These are phyloP conservation scores for Podarcis lilfordi DNA, from an alignment of 2,797 vertebrate genomes.

Conservation along the genomic window DNA sequence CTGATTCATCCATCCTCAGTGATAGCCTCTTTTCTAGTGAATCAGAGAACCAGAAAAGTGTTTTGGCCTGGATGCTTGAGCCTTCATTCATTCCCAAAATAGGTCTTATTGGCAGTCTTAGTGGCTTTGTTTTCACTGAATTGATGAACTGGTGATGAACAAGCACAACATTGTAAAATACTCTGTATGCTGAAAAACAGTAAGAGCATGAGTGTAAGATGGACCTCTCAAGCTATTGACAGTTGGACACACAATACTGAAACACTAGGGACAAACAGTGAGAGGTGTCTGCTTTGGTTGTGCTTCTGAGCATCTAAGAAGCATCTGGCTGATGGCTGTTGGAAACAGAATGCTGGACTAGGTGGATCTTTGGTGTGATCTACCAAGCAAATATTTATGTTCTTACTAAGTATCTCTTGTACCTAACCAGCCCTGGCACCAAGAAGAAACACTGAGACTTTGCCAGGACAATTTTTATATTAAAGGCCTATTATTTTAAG, in stretches of 20 bases:
- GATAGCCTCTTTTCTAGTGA: background rate
- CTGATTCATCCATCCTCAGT: no score
- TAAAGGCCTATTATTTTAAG: conserved; percentile 44
- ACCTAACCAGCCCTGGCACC: conserved; percentile 27
- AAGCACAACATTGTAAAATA: background rate
- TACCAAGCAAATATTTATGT: background rate
- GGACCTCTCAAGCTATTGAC: background rate
- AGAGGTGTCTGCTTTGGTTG: background rate
- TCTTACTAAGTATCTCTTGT: background rate
- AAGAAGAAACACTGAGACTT: conserved; percentile 33
- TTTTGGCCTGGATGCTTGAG: background rate
- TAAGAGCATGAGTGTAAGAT: background rate
- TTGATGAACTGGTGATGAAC: background rate
- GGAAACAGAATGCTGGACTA: background rate
- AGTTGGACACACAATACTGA: background rate
- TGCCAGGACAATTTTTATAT: conserved; percentile 40
- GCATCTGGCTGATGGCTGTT: background rate
- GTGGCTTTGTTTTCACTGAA: background rate
- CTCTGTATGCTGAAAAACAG: background rate
- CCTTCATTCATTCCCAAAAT: background rate
- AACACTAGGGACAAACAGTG: background rate
- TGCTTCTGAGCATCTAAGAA: background rate
- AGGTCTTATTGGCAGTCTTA: background rate
- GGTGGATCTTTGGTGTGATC: background rate
- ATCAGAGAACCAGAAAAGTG: background rate